Percentiles rank a stretch among this genome's conserved stretches.
These are phyloP conservation scores for Falcaria lacertinaria DNA, from an alignment of 2,888 invertebrate species.

Conservation along the genomic window DNA sequence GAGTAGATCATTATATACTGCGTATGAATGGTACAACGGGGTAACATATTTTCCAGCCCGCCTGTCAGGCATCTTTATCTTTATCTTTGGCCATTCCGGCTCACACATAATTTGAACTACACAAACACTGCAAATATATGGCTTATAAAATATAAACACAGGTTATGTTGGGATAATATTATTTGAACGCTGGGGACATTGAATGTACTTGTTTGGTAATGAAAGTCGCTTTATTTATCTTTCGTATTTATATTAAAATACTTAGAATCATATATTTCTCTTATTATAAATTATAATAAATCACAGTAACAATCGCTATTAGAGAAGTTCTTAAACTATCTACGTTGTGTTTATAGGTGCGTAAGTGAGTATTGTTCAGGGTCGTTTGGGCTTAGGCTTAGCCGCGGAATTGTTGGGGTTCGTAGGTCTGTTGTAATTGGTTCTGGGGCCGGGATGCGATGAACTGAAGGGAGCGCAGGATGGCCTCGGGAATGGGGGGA, in stretches of 20 bases:
- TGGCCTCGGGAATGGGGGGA: slow-evolving; percentile 81
- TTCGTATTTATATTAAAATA: not conserved
- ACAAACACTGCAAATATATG: too few species aligned
- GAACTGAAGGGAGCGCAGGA: slow-evolving; percentile 72
- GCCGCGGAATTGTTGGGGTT: slow-evolving; percentile 55
- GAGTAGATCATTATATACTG: too few species aligned
- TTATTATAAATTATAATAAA: slow-evolving; percentile 62
- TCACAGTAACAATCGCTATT: slow-evolving; percentile 66
- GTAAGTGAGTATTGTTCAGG: slow-evolving; percentile 9
- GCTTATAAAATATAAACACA: too few species aligned
- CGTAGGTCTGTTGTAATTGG: too few species aligned
- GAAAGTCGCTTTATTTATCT: not conserved
- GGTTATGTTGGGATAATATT: too few species aligned
- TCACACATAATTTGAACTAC: too few species aligned
- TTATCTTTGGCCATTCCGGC: too few species aligned
- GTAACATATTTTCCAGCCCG: too few species aligned
- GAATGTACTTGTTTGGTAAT: not conserved
- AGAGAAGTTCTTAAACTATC: slow-evolving; percentile 30
- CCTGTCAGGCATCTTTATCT: too few species aligned
- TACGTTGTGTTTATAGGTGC: slow-evolving; percentile 25
- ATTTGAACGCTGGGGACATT: too few species aligned
- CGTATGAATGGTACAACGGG: too few species aligned
- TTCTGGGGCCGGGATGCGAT: slow-evolving; percentile 53
- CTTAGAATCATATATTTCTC: slow-evolving; percentile 28
- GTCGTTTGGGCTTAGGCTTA: slow-evolving; percentile 24